Percentiles rank a stretch among this genome's conserved stretches.
phyloP scores from a whole-genome alignment of 2,888 invertebrate genomes.

The Pherbina coryleti region DNA sequence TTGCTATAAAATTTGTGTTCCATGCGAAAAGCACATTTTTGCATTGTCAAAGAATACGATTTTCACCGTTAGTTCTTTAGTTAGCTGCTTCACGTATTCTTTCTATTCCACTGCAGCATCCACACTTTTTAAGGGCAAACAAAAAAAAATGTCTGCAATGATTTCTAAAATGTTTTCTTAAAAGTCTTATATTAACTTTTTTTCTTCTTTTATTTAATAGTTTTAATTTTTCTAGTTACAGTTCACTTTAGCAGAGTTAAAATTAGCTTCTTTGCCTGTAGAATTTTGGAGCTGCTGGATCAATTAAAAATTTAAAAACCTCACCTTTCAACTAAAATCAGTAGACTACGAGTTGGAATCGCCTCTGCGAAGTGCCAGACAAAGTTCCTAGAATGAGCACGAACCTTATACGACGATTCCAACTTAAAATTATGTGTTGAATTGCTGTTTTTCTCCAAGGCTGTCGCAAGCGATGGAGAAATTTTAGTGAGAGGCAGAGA shows the following conservation, averaged over 20 bases:
- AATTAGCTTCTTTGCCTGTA: constrained; percentile 6
- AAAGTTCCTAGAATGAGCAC: neutral
- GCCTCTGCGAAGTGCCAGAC: constrained; percentile 15
- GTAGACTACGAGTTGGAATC: constrained; percentile 49
- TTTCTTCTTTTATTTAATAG: neutral
- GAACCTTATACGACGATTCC: constrained; percentile 4
- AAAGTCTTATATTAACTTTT: neutral
- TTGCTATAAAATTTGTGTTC: constrained; percentile 8
- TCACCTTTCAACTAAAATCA: constrained; percentile 55
- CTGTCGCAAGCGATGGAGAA: neutral
- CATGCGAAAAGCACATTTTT: constrained; percentile 34
- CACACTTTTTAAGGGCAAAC: constrained; percentile 1
- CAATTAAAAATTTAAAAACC: constrained; percentile 47
- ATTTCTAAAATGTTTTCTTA: constrained; percentile 10
- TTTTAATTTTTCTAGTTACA: constrained; percentile 2
- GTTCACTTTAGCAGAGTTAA: constrained; percentile 21
- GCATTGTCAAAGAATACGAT: constrained; percentile 32
- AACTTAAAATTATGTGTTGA: constrained; percentile 4
- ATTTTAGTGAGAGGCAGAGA: neutral
- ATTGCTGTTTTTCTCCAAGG: constrained; percentile 16
- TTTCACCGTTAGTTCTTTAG: constrained; percentile 28
- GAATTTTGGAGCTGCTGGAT: neutral
- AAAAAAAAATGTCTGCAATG: constrained; percentile 29
- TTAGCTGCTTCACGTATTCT: neutral
- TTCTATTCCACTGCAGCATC: constrained; percentile 12